Evolutionary conservation across 2,113 vertebrate genomes (phyloP), one percentile per base, ranked within the genome.

Genomic region (Ctenomys sociabilis): DNA sequence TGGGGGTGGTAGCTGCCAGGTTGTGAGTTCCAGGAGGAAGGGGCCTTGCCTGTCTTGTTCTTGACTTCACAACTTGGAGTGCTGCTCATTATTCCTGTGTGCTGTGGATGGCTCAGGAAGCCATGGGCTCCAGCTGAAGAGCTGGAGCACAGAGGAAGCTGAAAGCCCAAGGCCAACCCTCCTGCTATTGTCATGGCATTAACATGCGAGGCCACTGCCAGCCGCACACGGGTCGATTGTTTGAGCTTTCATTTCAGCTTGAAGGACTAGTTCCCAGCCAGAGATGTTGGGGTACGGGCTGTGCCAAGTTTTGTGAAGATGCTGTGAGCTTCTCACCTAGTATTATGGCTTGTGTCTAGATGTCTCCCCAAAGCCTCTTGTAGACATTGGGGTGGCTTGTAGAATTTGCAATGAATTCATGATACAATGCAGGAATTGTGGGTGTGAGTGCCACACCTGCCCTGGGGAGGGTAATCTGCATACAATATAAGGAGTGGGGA

Each of bases 121-220:
- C 13, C 14, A 7, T 16, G 24, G 40, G 32, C 9, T 87, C 40
- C 26, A 59, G 30, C 43, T 13, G 28, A 52, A 91, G 64, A 91
- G 17, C 7, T 32, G 32, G 52, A n/a, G 11, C 59, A 4, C 8
- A 6, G 8, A 37, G 70, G 87, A 57, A 78, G 37, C n/a, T 40
- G 13, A 32, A 37, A 61, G 61, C 35, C 37, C 7, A 57, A 77
- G 19, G 72, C 45, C 70, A 54, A 24, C 30, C 3, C 72, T 82
- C 52, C 54, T 61, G 6, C 37, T 7, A 28, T 81, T 26, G 59
- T 17, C 19, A 43, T 6, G 40, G 75, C 37, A 82, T 14, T 7
- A 24, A 70, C 3, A 63, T 35, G 28, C 9, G 12, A 14, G 13
- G 19, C 28, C 17, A 1, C 40, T 4, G 1, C 10, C 0, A 28